These are phyloP conservation scores for Hymenochirus boettgeri DNA, from an alignment of 2,113 vertebrate genomes.

Conservation along the genomic window DNA sequence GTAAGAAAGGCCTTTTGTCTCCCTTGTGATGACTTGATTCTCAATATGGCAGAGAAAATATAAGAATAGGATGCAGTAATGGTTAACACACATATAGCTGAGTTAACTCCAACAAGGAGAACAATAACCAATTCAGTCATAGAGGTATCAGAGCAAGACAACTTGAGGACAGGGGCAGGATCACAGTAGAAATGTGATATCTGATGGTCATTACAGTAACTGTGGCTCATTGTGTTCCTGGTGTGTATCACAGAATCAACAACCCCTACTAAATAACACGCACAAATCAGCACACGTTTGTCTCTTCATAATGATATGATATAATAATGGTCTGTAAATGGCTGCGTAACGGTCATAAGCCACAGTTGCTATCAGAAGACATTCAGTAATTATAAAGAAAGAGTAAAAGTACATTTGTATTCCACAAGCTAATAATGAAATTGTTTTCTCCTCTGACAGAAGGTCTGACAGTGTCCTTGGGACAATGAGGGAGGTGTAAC, in stretches of 20 bases:
- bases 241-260: background rate
- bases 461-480: constrained; percentile 17
- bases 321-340: constrained; percentile 10
- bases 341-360: constrained; percentile 25
- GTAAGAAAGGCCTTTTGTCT: constrained; percentile 18
- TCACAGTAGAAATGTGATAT: constrained; percentile 23
- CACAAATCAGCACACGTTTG: background rate
- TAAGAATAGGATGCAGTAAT: constrained; percentile 1
- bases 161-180: background rate
- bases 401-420: constrained; percentile 18
- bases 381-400: constrained; percentile 1
- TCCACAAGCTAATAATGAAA: constrained; percentile 1
- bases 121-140: constrained; percentile 3
- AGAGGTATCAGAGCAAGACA: constrained; percentile 17
- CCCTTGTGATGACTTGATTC: background rate
- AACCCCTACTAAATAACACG: background rate
- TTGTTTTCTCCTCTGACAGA: background rate
- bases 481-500: constrained; percentile 6
- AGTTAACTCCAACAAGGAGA: background rate
- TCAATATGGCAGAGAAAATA: background rate
- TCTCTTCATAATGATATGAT: background rate
- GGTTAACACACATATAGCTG: background rate
- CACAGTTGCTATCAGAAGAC: constrained; percentile 9
- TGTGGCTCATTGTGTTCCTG: background rate
- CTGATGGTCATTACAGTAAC: background rate